phyloP scores from a whole-genome alignment of 2,113 vertebrate genomes.

The Neopipo cinnamomea region DNA sequence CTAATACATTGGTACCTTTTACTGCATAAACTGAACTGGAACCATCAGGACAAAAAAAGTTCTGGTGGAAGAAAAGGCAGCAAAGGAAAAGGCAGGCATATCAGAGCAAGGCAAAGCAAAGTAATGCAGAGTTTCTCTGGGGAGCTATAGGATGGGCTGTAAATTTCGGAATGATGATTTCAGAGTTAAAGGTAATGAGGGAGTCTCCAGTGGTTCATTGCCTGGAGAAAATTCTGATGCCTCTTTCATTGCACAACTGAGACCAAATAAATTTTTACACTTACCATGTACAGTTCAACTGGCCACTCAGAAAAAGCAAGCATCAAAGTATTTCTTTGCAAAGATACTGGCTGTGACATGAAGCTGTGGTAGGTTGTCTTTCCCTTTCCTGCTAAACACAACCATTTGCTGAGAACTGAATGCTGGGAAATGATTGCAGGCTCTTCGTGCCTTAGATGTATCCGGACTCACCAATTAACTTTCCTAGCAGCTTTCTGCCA shows the following conservation, averaged over 20 bases:
- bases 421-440: neutral
- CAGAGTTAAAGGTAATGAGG: neutral
- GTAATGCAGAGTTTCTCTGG: neutral
- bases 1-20: neutral
- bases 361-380: neutral
- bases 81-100: neutral
- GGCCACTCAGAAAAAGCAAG: neutral
- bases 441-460: neutral
- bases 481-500: neutral
- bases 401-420: neutral
- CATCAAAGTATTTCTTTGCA: neutral
- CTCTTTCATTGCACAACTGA: neutral
- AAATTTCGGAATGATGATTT: neutral
- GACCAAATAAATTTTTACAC: neutral
- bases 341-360: neutral
- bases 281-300: neutral
- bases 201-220: neutral
- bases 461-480: neutral
- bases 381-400: neutral
- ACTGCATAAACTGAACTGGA: neutral
- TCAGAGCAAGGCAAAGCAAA: neutral
- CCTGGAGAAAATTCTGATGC: neutral
- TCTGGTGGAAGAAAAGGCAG: neutral
- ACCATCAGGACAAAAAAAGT: neutral
- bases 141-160: neutral